Evolutionary conservation across 1,140 invertebrate species (phyloP), one percentile per base, ranked within the genome.

Genomic region (Holotrichia oblita): DNA sequence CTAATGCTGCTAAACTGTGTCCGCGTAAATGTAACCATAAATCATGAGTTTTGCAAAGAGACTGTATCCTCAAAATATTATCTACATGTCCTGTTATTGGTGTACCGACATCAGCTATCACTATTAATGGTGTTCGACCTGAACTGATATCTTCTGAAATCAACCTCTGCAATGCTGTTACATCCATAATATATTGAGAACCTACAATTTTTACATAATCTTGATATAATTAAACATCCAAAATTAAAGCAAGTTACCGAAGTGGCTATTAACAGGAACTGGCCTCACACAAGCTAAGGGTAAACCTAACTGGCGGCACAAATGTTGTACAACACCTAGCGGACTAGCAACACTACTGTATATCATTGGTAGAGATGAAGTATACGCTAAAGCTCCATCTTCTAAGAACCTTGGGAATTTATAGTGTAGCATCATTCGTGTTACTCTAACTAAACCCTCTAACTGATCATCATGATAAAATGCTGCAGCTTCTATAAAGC

Each of bases 21-120:
- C 96, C 97, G 79, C 94, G 91, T 2, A 97, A 87, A 88, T 98
- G 96, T 0, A 98, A 87, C 94, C 97, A 97, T 59, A 96, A 90
- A 81, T 93, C 92, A 79, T 95, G 90, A 69, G 91, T 89, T 81
- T 91, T 91, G 86, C 96, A 97, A 24, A 97, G 90, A 81, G 94
- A 93, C 48, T 93, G 90, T 7, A 98, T 86, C 44, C 92, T 87
- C 0, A 89, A 87, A 59, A 98, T 88, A 81, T 95, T 93, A 81
- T 97, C 94, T 22, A 96, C 93, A 82, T 95, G 93, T 7, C 96
- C 96, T 12, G 94, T 91, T 9, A 94, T 89, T 6, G 93, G 92
- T 0, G 94, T 94, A 0, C 94, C 94, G 42, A 94, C 94, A 88
- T 95, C 95, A 12, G 94, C 95, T 12, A 98, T 86, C 4, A 97